Percentiles rank a stretch among this genome's conserved stretches.
Conservation (phyloP, 2,888 invertebrate species). For the Psococerastis gibbosa region DNA sequence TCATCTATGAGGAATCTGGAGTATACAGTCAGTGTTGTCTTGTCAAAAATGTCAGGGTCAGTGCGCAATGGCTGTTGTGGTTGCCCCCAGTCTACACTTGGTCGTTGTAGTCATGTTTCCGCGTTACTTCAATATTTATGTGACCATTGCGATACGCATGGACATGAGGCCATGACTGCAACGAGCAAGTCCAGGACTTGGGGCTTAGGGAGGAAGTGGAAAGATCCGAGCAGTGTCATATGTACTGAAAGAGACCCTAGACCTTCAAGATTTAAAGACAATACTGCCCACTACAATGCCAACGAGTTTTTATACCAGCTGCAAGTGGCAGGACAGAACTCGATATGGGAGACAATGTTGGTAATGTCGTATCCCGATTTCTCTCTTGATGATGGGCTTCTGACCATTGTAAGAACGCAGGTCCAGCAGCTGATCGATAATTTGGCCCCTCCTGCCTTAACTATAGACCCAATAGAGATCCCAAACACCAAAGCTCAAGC, state of each 20-base stretch:
- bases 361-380: background rate
- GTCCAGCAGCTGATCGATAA: background rate
- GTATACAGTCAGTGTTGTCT: background rate
- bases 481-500: background rate
- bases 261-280: background rate
- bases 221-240: background rate
- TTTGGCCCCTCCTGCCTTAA: background rate
- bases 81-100: background rate
- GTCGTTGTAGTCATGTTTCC: conserved; percentile 2
- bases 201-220: background rate
- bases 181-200: conserved; percentile 1
- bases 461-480: background rate
- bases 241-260: background rate
- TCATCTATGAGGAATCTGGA: background rate
- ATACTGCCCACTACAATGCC: background rate
- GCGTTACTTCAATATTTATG: background rate
- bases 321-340: background rate
- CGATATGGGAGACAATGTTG: background rate
- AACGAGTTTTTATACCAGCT: background rate
- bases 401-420: background rate
- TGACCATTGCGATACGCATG: background rate
- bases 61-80: background rate
- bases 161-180: background rate
- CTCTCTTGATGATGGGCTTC: background rate
- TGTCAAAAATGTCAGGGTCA: conserved; percentile 3